Percentiles rank a stretch among this genome's conserved stretches.
Evolutionary conservation across 2,797 vertebrate species (phyloP).

Genomic region (Sciurus vulgaris): DNA sequence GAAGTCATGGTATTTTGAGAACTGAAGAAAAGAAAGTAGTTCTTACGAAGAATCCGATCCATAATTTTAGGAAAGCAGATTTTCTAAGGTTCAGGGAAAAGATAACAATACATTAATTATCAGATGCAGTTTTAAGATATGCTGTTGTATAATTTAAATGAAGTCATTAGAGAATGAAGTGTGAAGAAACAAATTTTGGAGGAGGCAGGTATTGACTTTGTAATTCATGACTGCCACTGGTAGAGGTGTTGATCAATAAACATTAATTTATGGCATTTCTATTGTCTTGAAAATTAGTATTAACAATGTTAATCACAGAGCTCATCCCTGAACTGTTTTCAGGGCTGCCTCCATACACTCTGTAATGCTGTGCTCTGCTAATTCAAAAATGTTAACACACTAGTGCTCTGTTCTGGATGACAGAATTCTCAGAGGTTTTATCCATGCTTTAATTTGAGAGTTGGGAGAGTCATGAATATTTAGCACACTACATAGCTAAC

Average conservation of each 20-base stretch:
- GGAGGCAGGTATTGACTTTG: not conserved
- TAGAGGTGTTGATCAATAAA: not conserved
- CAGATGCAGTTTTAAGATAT: not conserved
- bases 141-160: not conserved
- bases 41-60: not conserved
- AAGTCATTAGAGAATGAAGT: not conserved
- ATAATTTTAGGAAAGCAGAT: not conserved
- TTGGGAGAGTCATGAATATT: not conserved
- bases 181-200: not conserved
- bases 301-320: not conserved
- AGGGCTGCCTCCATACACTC: not conserved
- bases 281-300: not conserved
- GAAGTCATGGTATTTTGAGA: not conserved
- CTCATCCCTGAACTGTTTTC: not conserved
- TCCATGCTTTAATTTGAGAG: not conserved
- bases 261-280: not conserved
- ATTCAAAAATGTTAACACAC: not conserved
- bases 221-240: not conserved
- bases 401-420: not conserved
- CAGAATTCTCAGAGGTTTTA: not conserved
- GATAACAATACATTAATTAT: not conserved
- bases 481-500: not conserved
- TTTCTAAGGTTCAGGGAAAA: not conserved
- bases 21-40: not conserved
- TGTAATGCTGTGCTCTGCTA: too few species aligned